Evolutionary conservation across 1,140 invertebrate species (phyloP).

Genomic region (Nymphalis io): DNA sequence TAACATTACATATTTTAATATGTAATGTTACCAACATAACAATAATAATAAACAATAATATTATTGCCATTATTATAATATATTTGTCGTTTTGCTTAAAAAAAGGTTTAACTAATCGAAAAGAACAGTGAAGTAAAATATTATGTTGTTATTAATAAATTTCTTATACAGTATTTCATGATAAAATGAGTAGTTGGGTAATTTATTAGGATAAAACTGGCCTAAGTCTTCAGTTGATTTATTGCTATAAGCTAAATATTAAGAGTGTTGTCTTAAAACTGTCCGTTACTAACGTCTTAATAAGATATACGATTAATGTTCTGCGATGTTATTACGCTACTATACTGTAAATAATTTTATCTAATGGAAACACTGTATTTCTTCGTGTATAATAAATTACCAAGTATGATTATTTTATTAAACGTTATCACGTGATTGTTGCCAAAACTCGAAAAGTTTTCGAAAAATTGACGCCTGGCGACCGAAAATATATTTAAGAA

Average conservation of each 20-base stretch:
- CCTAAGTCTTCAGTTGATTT: conserved; percentile 23
- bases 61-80: too few relatives aligned
- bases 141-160: background rate
- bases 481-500: too few relatives aligned
- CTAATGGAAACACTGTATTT: too few relatives aligned
- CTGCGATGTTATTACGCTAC: background rate
- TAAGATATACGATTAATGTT: conserved; percentile 7
- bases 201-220: conserved; percentile 21
- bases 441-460: too few relatives aligned
- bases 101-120: background rate
- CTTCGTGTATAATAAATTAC: too few relatives aligned
- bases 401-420: too few relatives aligned
- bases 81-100: background rate
- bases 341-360: background rate
- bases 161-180: background rate
- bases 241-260: conserved; percentile 18
- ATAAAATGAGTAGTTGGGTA: background rate
- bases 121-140: background rate
- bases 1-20: too few relatives aligned
- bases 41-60: too few relatives aligned
- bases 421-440: too few relatives aligned
- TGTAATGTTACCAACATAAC: too few relatives aligned
- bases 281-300: conserved; percentile 11
- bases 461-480: too few relatives aligned
- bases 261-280: background rate